A percentile compares a stretch with the other conserved stretches of the same genome.
Evolutionary conservation across 2,113 vertebrate genomes (phyloP).

Genomic region (Ariopsis seemanni): DNA sequence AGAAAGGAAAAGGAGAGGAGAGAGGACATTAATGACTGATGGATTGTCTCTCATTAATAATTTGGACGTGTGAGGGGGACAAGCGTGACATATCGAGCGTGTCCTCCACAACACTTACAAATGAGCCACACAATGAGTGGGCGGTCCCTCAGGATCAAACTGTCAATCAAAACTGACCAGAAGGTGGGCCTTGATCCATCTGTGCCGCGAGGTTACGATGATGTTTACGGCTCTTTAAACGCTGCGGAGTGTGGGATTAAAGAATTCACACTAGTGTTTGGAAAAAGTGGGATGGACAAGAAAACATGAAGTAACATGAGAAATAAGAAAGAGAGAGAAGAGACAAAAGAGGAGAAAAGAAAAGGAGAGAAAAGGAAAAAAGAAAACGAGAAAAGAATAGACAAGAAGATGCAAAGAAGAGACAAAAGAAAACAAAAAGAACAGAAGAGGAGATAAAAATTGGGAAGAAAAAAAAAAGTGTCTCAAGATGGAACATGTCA

Average conservation of each 20-base stretch:
- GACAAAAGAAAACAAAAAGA: too few relatives aligned
- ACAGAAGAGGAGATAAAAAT: not conserved
- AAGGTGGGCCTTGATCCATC: not conserved
- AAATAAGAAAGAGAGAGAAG: not conserved
- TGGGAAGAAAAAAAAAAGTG: not conserved
- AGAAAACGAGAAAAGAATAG: too few relatives aligned
- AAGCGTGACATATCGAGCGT: constrained; percentile 50
- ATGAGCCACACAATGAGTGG: constrained; percentile 54
- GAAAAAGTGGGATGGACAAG: too few relatives aligned
- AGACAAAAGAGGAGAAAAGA: too few relatives aligned
- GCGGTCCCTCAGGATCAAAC: constrained; percentile 49
- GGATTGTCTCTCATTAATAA: constrained; percentile 55
- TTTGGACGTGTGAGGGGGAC: constrained; percentile 30
- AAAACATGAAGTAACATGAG: not conserved
- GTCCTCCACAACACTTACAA: constrained; percentile 55
- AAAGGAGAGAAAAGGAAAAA: too few relatives aligned
- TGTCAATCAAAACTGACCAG: constrained; percentile 35
- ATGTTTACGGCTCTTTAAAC: too few relatives aligned
- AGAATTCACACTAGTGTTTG: too few relatives aligned
- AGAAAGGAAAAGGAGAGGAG: not conserved
- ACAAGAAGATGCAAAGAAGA: too few relatives aligned
- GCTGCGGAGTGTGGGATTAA: too few relatives aligned
- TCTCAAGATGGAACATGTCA: not conserved
- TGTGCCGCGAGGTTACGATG: not conserved
- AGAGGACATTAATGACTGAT: constrained; percentile 28